Percentiles rank a stretch among this genome's conserved stretches.
phyloP scores from a whole-genome alignment of 1,140 invertebrate genomes.

The Yoshiicerus persimilis region DNA sequence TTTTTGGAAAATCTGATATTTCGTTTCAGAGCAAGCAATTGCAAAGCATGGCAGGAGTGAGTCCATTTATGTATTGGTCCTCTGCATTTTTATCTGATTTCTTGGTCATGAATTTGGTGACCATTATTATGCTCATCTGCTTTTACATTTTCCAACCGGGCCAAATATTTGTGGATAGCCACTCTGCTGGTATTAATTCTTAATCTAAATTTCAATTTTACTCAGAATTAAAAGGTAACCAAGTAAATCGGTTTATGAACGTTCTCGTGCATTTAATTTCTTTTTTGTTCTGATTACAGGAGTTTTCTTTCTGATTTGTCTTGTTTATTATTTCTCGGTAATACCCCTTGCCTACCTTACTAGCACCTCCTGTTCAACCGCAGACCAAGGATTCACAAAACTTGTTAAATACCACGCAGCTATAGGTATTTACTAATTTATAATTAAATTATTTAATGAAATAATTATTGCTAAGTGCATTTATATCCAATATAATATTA shows the following conservation, averaged over 20 bases:
- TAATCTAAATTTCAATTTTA: too few species aligned
- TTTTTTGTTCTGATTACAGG: background rate
- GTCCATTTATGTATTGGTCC: slow-evolving; percentile 68
- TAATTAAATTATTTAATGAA: too few species aligned
- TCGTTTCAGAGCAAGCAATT: slow-evolving; percentile 68
- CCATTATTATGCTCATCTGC: background rate
- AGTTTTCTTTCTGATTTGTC: background rate
- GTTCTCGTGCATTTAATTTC: too few species aligned
- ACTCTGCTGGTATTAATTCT: background rate
- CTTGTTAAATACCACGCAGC: too few species aligned
- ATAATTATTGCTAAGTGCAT: too few species aligned
- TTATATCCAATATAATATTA: too few species aligned
- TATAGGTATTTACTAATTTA: too few species aligned
- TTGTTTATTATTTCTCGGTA: background rate
- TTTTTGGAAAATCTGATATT: too few species aligned
- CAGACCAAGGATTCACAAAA: too few species aligned
- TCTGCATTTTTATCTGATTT: background rate
- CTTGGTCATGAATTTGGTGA: background rate
- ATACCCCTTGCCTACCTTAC: background rate
- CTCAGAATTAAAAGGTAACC: too few species aligned
- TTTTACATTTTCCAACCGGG: background rate
- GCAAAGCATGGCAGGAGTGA: slow-evolving; percentile 74
- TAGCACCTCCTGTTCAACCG: background rate
- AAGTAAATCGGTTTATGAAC: too few species aligned
- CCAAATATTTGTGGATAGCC: background rate